Evolutionary conservation across 2,113 vertebrate genomes (phyloP).

Genomic region (Serinus canaria): DNA sequence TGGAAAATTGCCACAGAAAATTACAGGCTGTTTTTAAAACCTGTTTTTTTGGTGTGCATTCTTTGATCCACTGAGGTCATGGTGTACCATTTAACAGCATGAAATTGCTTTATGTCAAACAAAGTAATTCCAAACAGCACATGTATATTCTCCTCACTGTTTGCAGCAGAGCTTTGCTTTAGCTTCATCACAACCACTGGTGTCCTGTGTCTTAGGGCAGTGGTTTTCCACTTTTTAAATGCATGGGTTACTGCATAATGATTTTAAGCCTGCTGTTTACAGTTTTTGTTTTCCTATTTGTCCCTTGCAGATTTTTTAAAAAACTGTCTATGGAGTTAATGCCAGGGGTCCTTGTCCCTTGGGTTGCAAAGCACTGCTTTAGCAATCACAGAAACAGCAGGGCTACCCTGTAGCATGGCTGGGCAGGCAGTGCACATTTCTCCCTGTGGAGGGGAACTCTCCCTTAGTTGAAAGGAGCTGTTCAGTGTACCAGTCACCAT

Average conservation of each 20-base stretch:
- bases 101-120: not conserved
- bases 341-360: not conserved
- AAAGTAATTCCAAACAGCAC: not conserved
- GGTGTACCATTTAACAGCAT: not conserved
- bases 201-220: not conserved
- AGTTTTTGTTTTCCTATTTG: not conserved
- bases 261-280: not conserved
- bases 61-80: not conserved
- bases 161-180: not conserved
- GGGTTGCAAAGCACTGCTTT: not conserved
- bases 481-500: not conserved
- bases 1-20: not conserved
- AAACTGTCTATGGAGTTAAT: not conserved
- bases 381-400: not conserved
- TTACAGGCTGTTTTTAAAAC: constrained; percentile 9
- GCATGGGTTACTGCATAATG: not conserved
- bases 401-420: not conserved
- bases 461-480: not conserved
- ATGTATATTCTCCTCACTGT: not conserved
- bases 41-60: not conserved
- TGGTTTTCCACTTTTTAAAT: not conserved
- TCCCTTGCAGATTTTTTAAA: not conserved
- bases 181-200: not conserved
- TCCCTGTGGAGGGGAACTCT: not conserved
- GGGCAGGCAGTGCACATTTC: not conserved